These are phyloP conservation scores for Tylochromis polylepis DNA, from an alignment of 2,113 vertebrate species.

Conservation along the genomic window DNA sequence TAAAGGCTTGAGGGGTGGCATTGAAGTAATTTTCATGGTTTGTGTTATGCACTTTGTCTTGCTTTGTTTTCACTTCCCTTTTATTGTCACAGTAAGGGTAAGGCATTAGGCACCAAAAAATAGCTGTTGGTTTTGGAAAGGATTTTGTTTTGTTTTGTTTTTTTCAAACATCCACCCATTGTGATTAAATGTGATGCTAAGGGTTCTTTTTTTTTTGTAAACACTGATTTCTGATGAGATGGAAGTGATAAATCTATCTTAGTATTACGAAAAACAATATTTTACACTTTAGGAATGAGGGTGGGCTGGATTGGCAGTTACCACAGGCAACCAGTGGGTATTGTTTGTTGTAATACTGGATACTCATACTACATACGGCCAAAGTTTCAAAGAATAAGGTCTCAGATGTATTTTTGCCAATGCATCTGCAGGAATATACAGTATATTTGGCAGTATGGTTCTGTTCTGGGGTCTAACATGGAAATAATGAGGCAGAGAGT, in stretches of 20 bases:
- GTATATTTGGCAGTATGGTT: neutral
- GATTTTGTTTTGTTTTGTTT: neutral
- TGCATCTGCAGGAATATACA: neutral
- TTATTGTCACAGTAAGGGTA: neutral
- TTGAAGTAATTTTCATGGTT: neutral
- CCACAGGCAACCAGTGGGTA: neutral
- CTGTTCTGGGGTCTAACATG: neutral
- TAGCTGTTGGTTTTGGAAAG: neutral
- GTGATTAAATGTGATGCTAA: neutral
- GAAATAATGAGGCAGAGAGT: fast-evolving
- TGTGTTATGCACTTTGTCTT: neutral
- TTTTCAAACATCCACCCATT: neutral
- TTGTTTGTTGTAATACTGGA: neutral
- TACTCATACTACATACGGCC: fast-evolving
- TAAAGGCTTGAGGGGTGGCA: fast-evolving
- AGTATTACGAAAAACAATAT: neutral
- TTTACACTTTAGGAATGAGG: neutral
- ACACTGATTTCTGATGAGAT: neutral
- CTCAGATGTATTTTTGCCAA: neutral
- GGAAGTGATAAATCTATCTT: fast-evolving
- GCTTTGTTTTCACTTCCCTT: neutral
- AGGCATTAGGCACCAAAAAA: neutral
- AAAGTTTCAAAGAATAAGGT: neutral
- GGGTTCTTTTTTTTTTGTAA: neutral
- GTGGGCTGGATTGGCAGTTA: neutral